A percentile compares a stretch with the other conserved stretches of the same genome.
Conservation (phyloP, 2,113 vertebrate genomes). For the Xiphias gladius region DNA sequence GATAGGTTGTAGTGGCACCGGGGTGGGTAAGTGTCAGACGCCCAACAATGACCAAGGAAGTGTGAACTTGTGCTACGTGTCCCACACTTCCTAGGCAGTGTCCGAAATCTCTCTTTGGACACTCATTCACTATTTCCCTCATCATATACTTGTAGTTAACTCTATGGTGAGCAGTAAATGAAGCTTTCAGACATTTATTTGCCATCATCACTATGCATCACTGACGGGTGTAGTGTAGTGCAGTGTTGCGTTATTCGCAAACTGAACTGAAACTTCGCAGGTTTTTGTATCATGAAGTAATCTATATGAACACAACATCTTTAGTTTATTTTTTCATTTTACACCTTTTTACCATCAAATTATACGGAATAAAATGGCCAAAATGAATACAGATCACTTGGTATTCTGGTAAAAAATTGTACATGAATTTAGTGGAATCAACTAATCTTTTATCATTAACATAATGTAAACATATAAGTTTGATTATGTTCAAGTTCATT, state of each 20-base stretch:
- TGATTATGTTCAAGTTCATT: neutral
- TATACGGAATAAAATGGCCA: neutral
- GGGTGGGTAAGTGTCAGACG: constrained; percentile 21
- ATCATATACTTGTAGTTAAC: neutral
- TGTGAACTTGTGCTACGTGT: constrained; percentile 20
- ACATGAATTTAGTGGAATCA: too few species aligned
- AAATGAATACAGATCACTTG: too few species aligned
- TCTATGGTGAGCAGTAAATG: neutral
- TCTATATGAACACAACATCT: neutral
- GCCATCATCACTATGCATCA: neutral
- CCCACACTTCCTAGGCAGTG: neutral
- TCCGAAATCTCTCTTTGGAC: neutral
- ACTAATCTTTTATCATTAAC: too few species aligned
- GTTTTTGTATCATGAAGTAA: neutral
- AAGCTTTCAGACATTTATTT: neutral
- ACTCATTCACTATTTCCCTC: neutral
- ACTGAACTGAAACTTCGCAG: neutral
- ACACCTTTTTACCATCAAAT: neutral
- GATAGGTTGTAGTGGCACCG: constrained; percentile 9
- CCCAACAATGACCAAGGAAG: constrained; percentile 28
- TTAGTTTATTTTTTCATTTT: neutral
- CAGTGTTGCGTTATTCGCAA: neutral
- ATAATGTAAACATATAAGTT: too few species aligned
- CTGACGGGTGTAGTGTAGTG: neutral
- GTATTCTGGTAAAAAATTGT: too few species aligned